phyloP scores from a whole-genome alignment of 92 coral and sea anemone genomes.

The Phymanthus crucifer region DNA sequence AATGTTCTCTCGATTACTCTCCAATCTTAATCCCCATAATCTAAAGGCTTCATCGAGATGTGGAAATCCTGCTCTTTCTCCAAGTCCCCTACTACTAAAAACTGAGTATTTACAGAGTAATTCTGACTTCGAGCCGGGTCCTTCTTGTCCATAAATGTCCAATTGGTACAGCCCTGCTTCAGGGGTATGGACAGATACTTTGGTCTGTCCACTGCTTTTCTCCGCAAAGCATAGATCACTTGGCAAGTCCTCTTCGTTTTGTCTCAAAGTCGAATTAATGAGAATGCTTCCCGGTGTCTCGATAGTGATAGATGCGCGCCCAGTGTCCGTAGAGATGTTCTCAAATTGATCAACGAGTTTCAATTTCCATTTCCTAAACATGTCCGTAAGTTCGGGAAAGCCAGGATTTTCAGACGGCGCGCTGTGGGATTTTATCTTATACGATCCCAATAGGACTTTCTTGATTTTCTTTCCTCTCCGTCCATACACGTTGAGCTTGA shows the following conservation, averaged over 20 bases:
- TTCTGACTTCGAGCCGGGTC: slow-evolving; percentile 52
- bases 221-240: slow-evolving; percentile 70
- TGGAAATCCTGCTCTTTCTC: slow-evolving; percentile 73
- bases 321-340: slow-evolving; percentile 55
- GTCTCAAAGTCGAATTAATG: slow-evolving; percentile 61
- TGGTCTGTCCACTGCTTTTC: slow-evolving; percentile 34
- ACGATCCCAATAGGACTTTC: slow-evolving; percentile 66
- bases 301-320: slow-evolving; percentile 40
- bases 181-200: slow-evolving; percentile 63
- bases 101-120: slow-evolving; percentile 59
- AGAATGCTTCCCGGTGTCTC: slow-evolving; percentile 50
- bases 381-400: slow-evolving; percentile 57
- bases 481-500: slow-evolving; percentile 66
- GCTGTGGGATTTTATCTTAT: slow-evolving; percentile 57
- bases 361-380: slow-evolving; percentile 53
- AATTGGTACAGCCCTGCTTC: slow-evolving; percentile 69
- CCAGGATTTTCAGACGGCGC: slow-evolving; percentile 78
- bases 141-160: slow-evolving; percentile 71
- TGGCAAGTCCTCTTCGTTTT: slow-evolving; percentile 54
- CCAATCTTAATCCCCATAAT: slow-evolving; percentile 77
- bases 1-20: slow-evolving; percentile 75
- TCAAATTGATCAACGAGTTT: slow-evolving; percentile 58
- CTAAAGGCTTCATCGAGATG: slow-evolving; percentile 70
- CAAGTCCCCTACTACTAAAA: slow-evolving; percentile 59
- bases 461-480: slow-evolving; percentile 36